Evolutionary conservation across 1,140 invertebrate genomes (phyloP).

Genomic region (Aporrectodea caliginosa): DNA sequence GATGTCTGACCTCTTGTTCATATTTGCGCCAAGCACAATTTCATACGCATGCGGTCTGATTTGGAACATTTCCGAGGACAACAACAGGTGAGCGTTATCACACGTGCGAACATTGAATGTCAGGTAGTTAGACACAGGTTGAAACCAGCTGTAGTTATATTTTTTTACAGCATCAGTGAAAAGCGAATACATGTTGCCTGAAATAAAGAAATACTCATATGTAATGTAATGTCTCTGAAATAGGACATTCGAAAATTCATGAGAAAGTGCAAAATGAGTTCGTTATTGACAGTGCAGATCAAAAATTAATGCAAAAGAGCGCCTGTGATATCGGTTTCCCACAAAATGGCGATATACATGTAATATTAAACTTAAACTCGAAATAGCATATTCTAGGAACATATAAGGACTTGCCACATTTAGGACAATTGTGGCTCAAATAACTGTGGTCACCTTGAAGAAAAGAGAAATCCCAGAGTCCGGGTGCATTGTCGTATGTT

Average conservation of each 20-base stretch:
- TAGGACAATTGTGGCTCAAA: too few species aligned
- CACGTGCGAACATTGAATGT: neutral
- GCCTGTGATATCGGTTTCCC: too few species aligned
- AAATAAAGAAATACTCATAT: too few species aligned
- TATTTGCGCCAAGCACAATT: neutral
- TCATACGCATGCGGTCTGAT: neutral
- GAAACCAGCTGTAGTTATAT: neutral
- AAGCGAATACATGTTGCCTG: neutral
- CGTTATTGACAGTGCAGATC: too few species aligned
- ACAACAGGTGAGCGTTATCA: slow-evolving; percentile 5
- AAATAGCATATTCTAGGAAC: too few species aligned
- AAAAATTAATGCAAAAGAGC: too few species aligned
- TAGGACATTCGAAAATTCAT: too few species aligned
- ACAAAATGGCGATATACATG: too few species aligned
- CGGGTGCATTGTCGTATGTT: neutral
- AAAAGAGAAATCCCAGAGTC: neutral
- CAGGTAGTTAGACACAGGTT: neutral
- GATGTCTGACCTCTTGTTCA: neutral
- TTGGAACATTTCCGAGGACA: neutral
- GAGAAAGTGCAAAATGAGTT: too few species aligned
- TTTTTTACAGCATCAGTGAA: neutral
- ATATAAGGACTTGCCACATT: too few species aligned
- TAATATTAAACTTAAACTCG: too few species aligned
- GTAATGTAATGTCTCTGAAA: too few species aligned
- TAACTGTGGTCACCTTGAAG: neutral